Base-by-base conservation (phyloP, 2,888 invertebrate species). In the Drosophila barbarae region DNA sequence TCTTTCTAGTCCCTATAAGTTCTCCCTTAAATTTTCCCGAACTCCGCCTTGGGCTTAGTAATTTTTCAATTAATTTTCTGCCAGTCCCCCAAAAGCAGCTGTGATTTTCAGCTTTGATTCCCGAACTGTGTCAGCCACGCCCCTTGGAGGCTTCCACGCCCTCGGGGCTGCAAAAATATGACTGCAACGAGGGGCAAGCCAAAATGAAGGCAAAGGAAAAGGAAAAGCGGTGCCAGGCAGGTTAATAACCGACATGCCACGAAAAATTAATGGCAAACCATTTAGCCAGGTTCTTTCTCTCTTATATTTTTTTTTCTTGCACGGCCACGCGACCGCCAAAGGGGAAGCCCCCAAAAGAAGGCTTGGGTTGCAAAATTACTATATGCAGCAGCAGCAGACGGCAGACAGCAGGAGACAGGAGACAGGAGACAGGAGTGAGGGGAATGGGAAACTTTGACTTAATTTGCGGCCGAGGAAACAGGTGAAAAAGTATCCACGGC, bases 251-350 rank as follows among this genome's bases (percentile, higher is more conserved):
- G 80, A 58, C 79, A 64, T 63, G 68, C 80, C 80, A 72, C 66
- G 79, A 78, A 78, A 61, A 81, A 84, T 86, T 85, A 81, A 86
- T 81, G 76, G 85, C 85, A 61, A 86, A 84, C 67, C 86, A 81
- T 81, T 85, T 79, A 72, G 68, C 60, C 68, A 55, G 58, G 65
- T 32, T 46, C 46, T 46, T 26, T 15, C 26, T 28, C 42, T 26
- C 26, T 7, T 26, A 0, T 26, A 3, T 23, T 3, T 5, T 3
- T 26, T 30, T 44, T 34, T 60, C 42, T 26, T 23, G 54, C 28
- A 49, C 59, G 21, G 59, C 58, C 75, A 56, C 66, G 53, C 58
- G 52, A 60, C 52, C 53, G 28, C 39, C 50, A 30, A 51, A 53
- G 79, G 77, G 74, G 76, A 79, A 66, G 67, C n/a, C 69, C 74